Conservation (phyloP, 2,797 vertebrate genomes). For the Epinephelus coioides region DNA sequence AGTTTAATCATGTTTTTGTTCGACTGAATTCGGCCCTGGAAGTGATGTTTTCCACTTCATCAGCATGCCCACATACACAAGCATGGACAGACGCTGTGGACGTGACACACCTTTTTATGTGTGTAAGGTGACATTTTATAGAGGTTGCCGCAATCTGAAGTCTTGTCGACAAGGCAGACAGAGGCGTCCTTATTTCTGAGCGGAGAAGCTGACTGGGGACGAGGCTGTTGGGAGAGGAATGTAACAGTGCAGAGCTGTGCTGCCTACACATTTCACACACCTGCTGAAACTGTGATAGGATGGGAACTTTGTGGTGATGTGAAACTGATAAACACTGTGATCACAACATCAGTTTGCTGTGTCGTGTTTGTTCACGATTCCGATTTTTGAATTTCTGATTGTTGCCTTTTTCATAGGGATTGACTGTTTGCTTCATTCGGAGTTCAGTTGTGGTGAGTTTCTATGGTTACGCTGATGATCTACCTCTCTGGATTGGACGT, state of each 20-base stretch:
- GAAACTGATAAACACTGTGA: not conserved
- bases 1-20: slow-evolving; percentile 44
- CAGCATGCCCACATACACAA: slow-evolving; percentile 30
- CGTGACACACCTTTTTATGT: slow-evolving; percentile 16
- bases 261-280: slow-evolving; percentile 7
- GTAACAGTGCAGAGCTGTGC: slow-evolving; percentile 22
- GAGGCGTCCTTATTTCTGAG: slow-evolving; percentile 30
- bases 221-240: slow-evolving; percentile 16
- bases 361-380: not conserved
- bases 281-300: slow-evolving; percentile 8
- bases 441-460: too few species aligned
- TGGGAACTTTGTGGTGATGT: not conserved
- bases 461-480: too few species aligned
- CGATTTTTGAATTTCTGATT: not conserved
- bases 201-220: slow-evolving; percentile 8
- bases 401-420: not conserved
- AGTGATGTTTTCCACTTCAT: slow-evolving; percentile 41
- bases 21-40: slow-evolving; percentile 2
- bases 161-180: slow-evolving; percentile 43
- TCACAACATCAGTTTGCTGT: not conserved
- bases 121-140: slow-evolving; percentile 67
- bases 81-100: slow-evolving; percentile 6
- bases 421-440: too few species aligned
- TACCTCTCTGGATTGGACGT: too few species aligned
- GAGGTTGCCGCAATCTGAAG: slow-evolving; percentile 65